Percentiles rank a stretch among this genome's conserved stretches.
Evolutionary conservation across 2,113 vertebrate genomes (phyloP).

Genomic region (Delphinapterus leucas): DNA sequence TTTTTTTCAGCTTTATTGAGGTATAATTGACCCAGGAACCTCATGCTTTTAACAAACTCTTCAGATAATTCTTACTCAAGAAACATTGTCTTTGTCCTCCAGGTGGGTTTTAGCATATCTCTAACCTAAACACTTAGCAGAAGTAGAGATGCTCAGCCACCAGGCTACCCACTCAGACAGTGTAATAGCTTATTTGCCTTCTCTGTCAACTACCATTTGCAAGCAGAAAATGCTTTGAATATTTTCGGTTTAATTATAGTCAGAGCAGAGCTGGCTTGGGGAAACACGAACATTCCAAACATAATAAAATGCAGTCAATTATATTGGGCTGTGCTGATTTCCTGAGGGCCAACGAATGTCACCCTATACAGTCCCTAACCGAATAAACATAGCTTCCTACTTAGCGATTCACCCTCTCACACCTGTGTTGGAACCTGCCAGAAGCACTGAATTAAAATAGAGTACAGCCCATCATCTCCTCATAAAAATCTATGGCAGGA

Average conservation of each 20-base stretch:
- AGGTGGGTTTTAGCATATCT: background rate
- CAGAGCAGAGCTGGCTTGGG: background rate
- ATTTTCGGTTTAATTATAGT: background rate
- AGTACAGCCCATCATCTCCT: background rate
- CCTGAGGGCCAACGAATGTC: background rate
- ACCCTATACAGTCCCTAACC: background rate
- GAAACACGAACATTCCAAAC: background rate
- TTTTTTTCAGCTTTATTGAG: background rate
- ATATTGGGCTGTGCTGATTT: background rate
- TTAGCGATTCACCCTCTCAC: background rate
- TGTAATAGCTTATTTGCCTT: background rate
- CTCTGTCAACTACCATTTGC: background rate
- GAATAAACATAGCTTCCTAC: background rate
- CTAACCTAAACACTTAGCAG: background rate
- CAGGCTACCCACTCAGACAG: background rate
- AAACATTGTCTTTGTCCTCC: background rate
- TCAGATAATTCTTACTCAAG: background rate
- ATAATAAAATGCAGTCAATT: slow-evolving; percentile 8
- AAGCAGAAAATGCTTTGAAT: background rate
- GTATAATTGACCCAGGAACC: background rate
- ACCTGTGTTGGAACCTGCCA: background rate
- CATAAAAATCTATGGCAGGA: background rate
- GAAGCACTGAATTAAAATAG: slow-evolving; percentile 8
- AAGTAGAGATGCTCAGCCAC: background rate
- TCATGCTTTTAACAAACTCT: background rate